Conservation (phyloP, 2,113 vertebrate species). For the Raphicerus campestris region DNA sequence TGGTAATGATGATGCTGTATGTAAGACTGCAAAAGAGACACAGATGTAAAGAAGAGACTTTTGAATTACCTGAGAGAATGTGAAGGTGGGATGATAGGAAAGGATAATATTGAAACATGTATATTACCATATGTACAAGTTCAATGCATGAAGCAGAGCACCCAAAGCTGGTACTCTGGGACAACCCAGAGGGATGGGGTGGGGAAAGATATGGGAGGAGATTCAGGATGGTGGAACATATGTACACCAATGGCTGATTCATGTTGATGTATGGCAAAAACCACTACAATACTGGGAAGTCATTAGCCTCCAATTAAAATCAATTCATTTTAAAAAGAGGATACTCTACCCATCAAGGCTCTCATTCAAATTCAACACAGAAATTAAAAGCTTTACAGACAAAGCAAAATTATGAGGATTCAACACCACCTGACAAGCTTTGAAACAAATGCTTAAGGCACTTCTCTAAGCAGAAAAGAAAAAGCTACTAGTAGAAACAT, state of each 20-base stretch:
- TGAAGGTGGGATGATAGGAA: background rate
- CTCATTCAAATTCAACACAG: background rate
- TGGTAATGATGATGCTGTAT: fast-evolving
- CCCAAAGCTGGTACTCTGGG: background rate
- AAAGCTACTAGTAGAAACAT: background rate
- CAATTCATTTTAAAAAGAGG: background rate
- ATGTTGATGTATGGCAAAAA: background rate
- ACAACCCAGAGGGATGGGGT: background rate
- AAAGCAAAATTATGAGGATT: background rate
- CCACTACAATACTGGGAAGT: background rate
- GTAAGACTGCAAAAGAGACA: background rate
- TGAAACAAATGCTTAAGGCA: background rate
- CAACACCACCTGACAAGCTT: background rate
- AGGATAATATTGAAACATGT: background rate
- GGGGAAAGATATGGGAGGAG: background rate
- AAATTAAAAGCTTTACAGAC: background rate
- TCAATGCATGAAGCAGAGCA: background rate
- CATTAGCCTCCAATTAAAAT: background rate
- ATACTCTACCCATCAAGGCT: background rate
- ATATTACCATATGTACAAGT: background rate
- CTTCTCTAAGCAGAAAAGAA: background rate
- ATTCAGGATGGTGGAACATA: background rate
- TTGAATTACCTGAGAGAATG: background rate
- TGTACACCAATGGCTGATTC: background rate
- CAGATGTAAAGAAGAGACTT: background rate